These are phyloP conservation scores for Drosophila carrolli DNA, from an alignment of 1,140 invertebrate species.

Conservation along the genomic window DNA sequence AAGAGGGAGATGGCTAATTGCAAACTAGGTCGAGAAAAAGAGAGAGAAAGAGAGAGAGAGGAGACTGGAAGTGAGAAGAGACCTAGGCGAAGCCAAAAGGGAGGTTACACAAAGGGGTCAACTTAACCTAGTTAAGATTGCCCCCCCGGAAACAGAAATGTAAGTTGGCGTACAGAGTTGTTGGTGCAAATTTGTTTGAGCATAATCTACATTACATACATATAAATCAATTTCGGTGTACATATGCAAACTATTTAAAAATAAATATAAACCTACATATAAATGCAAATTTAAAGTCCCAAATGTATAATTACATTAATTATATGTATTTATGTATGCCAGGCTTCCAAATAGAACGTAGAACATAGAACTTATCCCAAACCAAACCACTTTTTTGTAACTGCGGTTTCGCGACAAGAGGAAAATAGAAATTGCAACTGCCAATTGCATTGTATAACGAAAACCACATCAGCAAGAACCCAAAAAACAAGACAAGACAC, in stretches of 20 bases:
- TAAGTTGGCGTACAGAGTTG: conserved; percentile 26
- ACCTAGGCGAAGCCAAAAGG: not conserved
- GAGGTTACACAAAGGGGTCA: conserved; percentile 1
- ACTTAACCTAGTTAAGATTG: not conserved
- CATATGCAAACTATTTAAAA: conserved; percentile 39
- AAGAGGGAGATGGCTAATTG: conserved; percentile 22
- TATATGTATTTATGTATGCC: conserved; percentile 21
- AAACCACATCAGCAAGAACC: conserved; percentile 29
- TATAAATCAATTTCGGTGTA: conserved; percentile 33
- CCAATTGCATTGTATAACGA: conserved; percentile 72
- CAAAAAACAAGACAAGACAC: conserved; percentile 29
- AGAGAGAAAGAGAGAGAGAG: conserved; percentile 25
- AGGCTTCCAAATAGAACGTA: conserved; percentile 41
- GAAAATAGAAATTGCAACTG: conserved; percentile 61
- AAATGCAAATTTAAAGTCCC: conserved; percentile 7
- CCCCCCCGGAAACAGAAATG: not conserved
- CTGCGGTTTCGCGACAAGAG: conserved; percentile 7
- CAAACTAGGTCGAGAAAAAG: conserved; percentile 19
- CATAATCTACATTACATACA: conserved; percentile 26
- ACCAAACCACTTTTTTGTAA: conserved; percentile 21
- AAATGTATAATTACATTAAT: conserved; percentile 44
- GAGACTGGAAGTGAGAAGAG: conserved; percentile 31
- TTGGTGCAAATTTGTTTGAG: conserved; percentile 31
- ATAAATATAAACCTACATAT: not conserved
- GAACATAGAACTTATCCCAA: conserved; percentile 23